A percentile compares a stretch with the other conserved stretches of the same genome.
These are phyloP conservation scores for Dyspetes luteomarginatus DNA, from an alignment of 2,888 invertebrate species.

Conservation along the genomic window DNA sequence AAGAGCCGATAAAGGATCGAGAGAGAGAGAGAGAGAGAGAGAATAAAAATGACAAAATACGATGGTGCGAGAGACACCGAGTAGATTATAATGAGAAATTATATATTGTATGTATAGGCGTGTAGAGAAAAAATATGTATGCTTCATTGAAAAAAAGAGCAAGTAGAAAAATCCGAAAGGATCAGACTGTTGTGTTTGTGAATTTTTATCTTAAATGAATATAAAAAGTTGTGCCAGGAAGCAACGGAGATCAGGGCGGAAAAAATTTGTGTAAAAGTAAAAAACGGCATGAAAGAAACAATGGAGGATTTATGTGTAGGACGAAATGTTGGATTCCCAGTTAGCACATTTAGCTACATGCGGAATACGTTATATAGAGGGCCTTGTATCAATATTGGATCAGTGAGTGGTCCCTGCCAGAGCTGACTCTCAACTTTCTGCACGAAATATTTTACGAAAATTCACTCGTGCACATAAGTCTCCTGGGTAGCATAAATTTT, in stretches of 20 bases:
- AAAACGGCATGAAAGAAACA: conserved; percentile 8
- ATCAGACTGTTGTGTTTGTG: background rate
- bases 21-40: background rate
- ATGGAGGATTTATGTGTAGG: background rate
- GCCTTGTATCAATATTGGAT: conserved; percentile 61
- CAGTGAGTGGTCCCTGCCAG: conserved; percentile 47
- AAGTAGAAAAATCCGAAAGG: conserved; percentile 5
- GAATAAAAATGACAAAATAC: background rate
- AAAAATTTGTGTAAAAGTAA: background rate
- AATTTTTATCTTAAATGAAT: background rate
- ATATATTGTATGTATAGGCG: too few relatives aligned
- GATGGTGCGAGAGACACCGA: background rate
- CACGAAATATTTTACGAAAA: conserved; percentile 57
- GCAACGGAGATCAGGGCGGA: too few relatives aligned
- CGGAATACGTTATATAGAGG: conserved; percentile 42
- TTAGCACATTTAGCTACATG: conserved; percentile 23
- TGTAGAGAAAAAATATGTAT: background rate
- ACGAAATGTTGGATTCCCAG: conserved; percentile 31
- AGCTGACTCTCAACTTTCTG: conserved; percentile 50
- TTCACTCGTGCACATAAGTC: conserved; percentile 24
- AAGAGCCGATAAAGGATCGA: background rate
- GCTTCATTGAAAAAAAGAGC: background rate
- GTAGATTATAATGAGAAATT: conserved; percentile 6
- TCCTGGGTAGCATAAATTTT: background rate
- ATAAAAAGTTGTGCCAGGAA: conserved; percentile 28